Evolutionary conservation across 2,113 vertebrate species (phyloP), one percentile per base, ranked within the genome.

Genomic region (Eleginops maclovinus): DNA sequence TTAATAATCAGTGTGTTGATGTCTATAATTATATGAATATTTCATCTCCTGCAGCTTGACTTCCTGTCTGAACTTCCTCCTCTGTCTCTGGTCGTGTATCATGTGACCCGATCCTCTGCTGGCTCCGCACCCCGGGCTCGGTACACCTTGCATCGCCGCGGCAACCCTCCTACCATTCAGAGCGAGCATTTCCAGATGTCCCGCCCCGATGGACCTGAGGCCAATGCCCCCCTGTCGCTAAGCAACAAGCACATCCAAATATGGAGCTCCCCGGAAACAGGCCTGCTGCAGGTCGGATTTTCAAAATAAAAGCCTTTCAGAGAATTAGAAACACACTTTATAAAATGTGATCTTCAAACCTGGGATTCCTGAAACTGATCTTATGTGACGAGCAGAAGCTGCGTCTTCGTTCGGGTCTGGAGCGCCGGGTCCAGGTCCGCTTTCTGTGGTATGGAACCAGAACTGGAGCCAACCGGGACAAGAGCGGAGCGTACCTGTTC

Each of bases 401-500:
- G 11, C 83, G 69, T 21, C 88, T 92, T 12, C 62, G 31, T 26
- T 85, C 88, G 5, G 94, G 94, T 46, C 92, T 89, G 64, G 93
- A 85, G 28, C 94, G 93, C 50, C 90, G 92, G 59, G 71, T 97
- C 31, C 95, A 94, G 59, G 87, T 98, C 41, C 94, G 95, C 1
- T 97, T 99, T 82, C 86, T 93, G 16, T 98, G 97, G 97, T 98
- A 98, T n/a, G 96, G 97, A 82, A 98, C 97, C 47, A 91, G 64
- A 43, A 41, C 94, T 85, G 28, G 28, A 31, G 28, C 28, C 28
- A 96, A 93, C 44, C 88, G 84, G 71, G 97, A 99, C 88, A 98
- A 96, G 91, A 99, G 97, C 10, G 97, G 97, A 22, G 97, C 97
- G 58, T 98, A 98, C 86, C 94, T 98, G 60, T 99, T 99, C 85